Base-by-base conservation (phyloP, 2,113 vertebrate species). In the Crocuta crocuta region DNA sequence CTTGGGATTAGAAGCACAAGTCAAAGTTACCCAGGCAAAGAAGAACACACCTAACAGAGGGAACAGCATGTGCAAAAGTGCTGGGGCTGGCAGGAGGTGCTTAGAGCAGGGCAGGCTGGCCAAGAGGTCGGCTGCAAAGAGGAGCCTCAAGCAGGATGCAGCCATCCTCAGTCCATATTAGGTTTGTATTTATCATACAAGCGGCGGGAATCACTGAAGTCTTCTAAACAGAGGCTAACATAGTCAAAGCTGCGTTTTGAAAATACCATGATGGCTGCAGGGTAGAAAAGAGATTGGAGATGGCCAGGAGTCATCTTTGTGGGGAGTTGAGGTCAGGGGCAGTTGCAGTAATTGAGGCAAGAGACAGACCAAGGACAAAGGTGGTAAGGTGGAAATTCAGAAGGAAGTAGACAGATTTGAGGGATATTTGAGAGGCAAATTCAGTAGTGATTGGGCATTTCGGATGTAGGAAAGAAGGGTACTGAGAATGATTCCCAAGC, bases 341-440 rank as follows among this genome's bases (percentile, higher is more conserved):
- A 83, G 21, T 31, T 63, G 3, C 10, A 92, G 26, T 65, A 65
- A n/a, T 65, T 95, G 43, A 61, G 3, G 39, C 35, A 70, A 91
- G 35, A 95, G 45, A 61, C 4, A 92, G 48, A 82, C 23, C 19
- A 63, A 68, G 23, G 78, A 53, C 50, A 71, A 90, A 39, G 21
- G 8, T 43, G 5, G 21, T 11, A 16, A 78, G 12, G 39, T 66
- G 2, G 81, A 84, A 71, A 76, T n/a, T 93, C 45, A 39, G 26
- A 66, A 8, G 45, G 55, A 84, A 74, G 7, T 74, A 70, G 70
- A 66, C 10, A 65, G 33, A 82, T 71, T 26, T 58, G 55, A 87
- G 50, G 65, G 83, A 35, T 39, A 97, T 68, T 15, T 66, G 35
- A 45, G 58, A 89, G n/a, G 13, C 82, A 55, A 94, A 95, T 78